A percentile compares a stretch with the other conserved stretches of the same genome.
phyloP scores from a whole-genome alignment of 2,888 invertebrate genomes.

The Steinernema scapterisci region DNA sequence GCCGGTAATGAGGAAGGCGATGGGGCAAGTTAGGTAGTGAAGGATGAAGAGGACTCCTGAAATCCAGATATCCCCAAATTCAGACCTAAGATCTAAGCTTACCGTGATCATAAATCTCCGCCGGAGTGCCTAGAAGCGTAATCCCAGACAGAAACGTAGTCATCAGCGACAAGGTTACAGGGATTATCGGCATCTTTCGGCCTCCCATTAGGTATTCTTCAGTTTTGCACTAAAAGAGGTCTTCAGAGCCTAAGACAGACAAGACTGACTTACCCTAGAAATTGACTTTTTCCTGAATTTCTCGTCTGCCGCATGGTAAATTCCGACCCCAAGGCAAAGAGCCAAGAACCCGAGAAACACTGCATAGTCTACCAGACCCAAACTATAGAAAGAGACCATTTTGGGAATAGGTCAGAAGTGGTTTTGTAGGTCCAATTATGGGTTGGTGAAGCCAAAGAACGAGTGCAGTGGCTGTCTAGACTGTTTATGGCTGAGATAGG shows the following conservation, averaged over 20 bases:
- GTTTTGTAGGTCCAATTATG: too few species aligned
- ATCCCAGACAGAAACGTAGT: constrained; percentile 58
- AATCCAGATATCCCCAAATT: not conserved
- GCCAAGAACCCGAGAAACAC: not conserved
- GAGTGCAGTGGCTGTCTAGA: too few species aligned
- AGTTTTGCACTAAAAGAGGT: not conserved
- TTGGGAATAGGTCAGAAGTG: too few species aligned
- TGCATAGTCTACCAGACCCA: not conserved
- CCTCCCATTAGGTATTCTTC: constrained; percentile 59
- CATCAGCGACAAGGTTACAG: constrained; percentile 54
- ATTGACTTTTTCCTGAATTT: not conserved
- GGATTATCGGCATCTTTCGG: constrained; percentile 51
- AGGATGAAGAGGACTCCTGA: constrained; percentile 52
- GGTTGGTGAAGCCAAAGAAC: too few species aligned
- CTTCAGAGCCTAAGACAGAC: not conserved
- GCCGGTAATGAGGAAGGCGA: constrained; percentile 36
- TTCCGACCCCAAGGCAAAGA: not conserved
- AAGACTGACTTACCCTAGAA: not conserved
- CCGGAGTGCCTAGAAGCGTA: constrained; percentile 55
- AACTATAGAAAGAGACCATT: not conserved
- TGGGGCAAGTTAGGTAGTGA: constrained; percentile 41
- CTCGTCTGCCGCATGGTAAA: not conserved
- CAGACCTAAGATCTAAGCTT: not conserved
- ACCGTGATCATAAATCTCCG: constrained; percentile 57
- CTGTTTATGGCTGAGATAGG: too few species aligned